Percentiles rank a stretch among this genome's conserved stretches.
Evolutionary conservation across 64 coral and sea anemone genomes (phyloP).

Genomic region (Acropora yongei): DNA sequence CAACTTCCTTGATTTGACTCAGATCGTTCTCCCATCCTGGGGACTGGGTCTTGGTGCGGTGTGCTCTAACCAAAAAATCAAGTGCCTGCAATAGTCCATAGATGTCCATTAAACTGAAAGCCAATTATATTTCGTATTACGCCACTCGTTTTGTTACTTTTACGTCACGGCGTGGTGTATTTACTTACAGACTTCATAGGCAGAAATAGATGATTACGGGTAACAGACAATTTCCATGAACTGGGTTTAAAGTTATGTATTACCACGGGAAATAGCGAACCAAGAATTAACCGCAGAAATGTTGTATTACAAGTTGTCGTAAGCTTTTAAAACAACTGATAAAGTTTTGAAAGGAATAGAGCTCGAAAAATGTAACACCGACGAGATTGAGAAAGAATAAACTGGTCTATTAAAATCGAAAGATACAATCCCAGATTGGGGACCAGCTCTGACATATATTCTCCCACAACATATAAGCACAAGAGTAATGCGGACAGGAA

Average conservation of each 20-base stretch:
- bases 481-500: not conserved
- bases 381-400: not conserved
- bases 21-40: slow-evolving; percentile 79
- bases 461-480: too few relatives aligned
- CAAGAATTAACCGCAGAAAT: not conserved
- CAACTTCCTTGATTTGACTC: slow-evolving; percentile 68
- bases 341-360: not conserved
- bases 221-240: too few relatives aligned
- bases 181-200: too few relatives aligned
- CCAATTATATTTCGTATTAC: too few relatives aligned
- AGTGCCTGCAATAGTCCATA: slow-evolving; percentile 53
- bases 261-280: not conserved
- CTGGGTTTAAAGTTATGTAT: too few relatives aligned
- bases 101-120: not conserved
- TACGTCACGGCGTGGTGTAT: too few relatives aligned
- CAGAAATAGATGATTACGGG: too few relatives aligned
- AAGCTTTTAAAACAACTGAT: not conserved
- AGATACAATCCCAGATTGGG: not conserved
- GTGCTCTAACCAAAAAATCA: slow-evolving; percentile 84
- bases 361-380: not conserved
- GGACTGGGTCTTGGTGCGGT: slow-evolving; percentile 77
- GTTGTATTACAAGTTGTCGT: not conserved
- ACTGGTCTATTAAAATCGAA: not conserved
- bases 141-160: too few relatives aligned
- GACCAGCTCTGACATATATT: not conserved